A percentile compares a stretch with the other conserved stretches of the same genome.
These are phyloP conservation scores for Drosophila mimica DNA, from an alignment of 2,888 invertebrate species.

Conservation along the genomic window DNA sequence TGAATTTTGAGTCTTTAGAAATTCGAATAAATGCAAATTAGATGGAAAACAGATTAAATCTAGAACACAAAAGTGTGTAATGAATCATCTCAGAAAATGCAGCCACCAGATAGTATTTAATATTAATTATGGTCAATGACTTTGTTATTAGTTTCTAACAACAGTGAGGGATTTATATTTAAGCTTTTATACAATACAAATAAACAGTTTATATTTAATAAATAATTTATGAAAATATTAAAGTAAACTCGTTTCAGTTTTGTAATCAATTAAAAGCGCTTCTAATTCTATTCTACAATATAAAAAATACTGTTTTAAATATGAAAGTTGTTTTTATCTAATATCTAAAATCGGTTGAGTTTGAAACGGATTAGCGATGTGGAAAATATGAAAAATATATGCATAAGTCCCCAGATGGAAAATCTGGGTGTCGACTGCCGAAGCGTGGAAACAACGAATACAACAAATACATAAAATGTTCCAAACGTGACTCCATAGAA, in stretches of 20 bases:
- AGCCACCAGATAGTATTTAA: neutral
- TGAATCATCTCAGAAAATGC: neutral
- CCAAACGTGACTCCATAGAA: neutral
- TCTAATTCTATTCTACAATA: no score
- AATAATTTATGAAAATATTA: neutral
- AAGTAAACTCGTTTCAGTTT: neutral
- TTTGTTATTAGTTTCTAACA: neutral
- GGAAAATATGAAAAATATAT: neutral
- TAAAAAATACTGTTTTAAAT: no score
- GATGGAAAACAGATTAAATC: neutral
- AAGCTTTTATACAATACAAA: neutral
- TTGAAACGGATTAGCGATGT: neutral
- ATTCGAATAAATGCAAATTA: neutral
- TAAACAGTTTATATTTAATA: neutral
- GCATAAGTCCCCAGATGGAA: neutral
- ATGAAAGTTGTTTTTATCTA: no score
- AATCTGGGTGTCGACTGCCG: neutral
- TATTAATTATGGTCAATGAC: neutral
- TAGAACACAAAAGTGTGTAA: neutral
- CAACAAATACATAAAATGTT: neutral
- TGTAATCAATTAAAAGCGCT: neutral
- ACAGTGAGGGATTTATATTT: neutral
- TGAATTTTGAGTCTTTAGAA: neutral
- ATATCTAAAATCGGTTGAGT: no score
- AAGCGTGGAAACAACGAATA: neutral